Conservation (phyloP, 1,140 invertebrate species). For the Trissolcus basalis region DNA sequence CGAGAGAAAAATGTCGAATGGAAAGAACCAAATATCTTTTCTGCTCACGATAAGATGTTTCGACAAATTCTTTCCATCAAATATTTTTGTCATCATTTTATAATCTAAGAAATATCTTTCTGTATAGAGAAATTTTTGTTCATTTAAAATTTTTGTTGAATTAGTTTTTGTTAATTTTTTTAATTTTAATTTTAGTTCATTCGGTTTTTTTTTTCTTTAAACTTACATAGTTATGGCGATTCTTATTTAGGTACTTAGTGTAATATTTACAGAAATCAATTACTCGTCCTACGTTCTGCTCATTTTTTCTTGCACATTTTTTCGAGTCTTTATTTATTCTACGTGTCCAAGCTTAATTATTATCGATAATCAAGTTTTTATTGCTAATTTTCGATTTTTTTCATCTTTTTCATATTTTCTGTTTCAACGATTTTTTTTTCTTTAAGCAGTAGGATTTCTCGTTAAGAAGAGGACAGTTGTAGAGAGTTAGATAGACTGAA, state of each 20-base stretch:
- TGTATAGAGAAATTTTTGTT: no score
- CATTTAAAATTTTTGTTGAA: neutral
- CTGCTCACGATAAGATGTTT: no score
- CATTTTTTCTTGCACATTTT: neutral
- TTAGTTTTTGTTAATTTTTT: constrained; percentile 8
- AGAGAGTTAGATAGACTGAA: constrained; percentile 10
- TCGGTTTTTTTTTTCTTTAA: constrained; percentile 20
- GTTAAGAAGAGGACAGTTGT: constrained; percentile 30
- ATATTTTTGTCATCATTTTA: no score
- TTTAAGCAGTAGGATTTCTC: constrained; percentile 23
- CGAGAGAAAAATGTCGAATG: no score
- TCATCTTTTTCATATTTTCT: constrained; percentile 8
- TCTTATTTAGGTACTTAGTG: constrained; percentile 57
- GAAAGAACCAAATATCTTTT: no score
- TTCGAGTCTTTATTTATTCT: constrained; percentile 26
- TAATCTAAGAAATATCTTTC: no score
- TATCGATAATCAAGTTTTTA: constrained; percentile 53
- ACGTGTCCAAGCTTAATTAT: constrained; percentile 41
- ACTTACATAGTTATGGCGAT: constrained; percentile 19
- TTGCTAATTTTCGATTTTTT: constrained; percentile 30
- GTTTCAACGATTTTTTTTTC: constrained; percentile 4
- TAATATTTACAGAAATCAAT: constrained; percentile 51
- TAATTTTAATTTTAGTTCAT: constrained; percentile 21
- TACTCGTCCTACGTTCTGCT: neutral
- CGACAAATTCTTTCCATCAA: no score